Evolutionary conservation across 1,140 invertebrate genomes (phyloP).

Genomic region (Polypedilum pembai): DNA sequence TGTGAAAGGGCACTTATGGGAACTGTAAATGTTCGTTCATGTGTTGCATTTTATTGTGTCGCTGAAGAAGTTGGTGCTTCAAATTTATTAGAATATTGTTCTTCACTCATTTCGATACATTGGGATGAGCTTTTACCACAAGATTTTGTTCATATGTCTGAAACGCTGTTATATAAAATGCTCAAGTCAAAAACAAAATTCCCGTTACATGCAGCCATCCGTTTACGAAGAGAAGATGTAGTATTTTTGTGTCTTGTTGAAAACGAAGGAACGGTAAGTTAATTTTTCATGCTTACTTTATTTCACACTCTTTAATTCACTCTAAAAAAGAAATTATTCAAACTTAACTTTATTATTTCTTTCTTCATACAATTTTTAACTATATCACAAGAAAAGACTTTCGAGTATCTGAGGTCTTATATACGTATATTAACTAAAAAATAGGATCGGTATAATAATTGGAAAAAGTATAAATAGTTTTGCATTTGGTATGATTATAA

Average conservation of each 20-base stretch:
- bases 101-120: slow-evolving; percentile 82
- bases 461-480: background rate
- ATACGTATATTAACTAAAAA: background rate
- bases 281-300: slow-evolving; percentile 25
- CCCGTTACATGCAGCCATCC: slow-evolving; percentile 82
- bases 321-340: background rate
- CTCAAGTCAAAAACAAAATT: slow-evolving; percentile 82
- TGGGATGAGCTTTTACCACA: slow-evolving; percentile 85
- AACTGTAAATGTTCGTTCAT: slow-evolving; percentile 77
- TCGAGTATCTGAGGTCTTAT: background rate
- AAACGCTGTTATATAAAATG: slow-evolving; percentile 80
- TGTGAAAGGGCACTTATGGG: slow-evolving; percentile 85
- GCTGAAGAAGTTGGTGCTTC: slow-evolving; percentile 80
- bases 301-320: background rate
- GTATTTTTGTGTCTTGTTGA: slow-evolving; percentile 90
- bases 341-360: background rate
- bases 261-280: slow-evolving; percentile 73
- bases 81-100: slow-evolving; percentile 77
- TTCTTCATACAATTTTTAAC: background rate
- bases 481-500: background rate
- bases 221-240: slow-evolving; percentile 82
- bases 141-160: slow-evolving; percentile 89
- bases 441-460: too few relatives aligned
- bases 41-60: slow-evolving; percentile 83
- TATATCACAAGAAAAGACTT: slow-evolving; percentile 26